Conservation (phyloP, 2,888 invertebrate species). For the Phragmatobia fuliginosa region DNA sequence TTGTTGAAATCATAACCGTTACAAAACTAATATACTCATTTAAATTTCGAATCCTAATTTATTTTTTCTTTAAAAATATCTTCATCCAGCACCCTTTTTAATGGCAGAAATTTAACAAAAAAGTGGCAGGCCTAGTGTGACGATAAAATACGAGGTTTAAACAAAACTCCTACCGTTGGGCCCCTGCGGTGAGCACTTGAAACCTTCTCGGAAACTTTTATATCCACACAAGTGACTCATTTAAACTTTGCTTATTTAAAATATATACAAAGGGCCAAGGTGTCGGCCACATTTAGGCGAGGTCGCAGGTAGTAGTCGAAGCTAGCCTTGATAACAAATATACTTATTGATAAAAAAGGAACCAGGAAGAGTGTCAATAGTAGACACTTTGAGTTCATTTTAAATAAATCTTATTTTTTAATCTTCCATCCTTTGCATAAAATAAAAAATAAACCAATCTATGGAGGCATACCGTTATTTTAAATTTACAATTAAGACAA, state of each 20-base stretch:
- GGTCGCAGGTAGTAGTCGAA: conserved; percentile 38
- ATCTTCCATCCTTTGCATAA: not conserved
- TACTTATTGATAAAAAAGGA: not conserved
- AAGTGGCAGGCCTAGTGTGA: conserved; percentile 55
- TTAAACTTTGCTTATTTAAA: conserved; percentile 43
- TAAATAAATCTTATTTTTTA: not conserved
- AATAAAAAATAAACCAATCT: not conserved
- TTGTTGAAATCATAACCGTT: not conserved
- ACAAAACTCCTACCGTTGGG: conserved; percentile 55
- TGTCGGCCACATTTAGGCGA: conserved; percentile 33
- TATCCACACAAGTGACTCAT: conserved; percentile 57
- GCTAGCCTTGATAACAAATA: not conserved
- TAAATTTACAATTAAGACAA: not conserved
- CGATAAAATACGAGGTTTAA: conserved; percentile 59
- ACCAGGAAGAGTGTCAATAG: not conserved
- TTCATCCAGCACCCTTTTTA: conserved; percentile 32
- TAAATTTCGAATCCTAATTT: not conserved
- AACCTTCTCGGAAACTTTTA: conserved; percentile 67
- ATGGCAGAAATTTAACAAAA: conserved; percentile 44
- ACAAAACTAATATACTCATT: not conserved
- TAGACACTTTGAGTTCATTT: not conserved
- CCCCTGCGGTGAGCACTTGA: conserved; percentile 68
- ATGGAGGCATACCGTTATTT: not conserved
- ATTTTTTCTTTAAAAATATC: conserved; percentile 28
- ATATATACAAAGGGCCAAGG: conserved; percentile 37